Percentiles rank a stretch among this genome's conserved stretches.
Conservation (phyloP, 2,113 vertebrate genomes). For the Climacteris rufus region DNA sequence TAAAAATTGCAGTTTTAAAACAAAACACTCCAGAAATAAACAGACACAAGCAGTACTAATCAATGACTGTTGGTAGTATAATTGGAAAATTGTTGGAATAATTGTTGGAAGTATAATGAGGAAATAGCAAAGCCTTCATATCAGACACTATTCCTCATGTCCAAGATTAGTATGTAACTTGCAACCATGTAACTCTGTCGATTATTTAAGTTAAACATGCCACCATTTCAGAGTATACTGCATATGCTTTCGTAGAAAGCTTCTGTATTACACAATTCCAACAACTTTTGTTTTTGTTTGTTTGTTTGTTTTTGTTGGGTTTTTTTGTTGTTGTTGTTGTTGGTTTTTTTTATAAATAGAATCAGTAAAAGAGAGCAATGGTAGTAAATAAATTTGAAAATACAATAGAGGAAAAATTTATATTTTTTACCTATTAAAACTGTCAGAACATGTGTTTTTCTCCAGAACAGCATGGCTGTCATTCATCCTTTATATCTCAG, state of each 20-base stretch:
- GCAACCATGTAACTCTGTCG: not conserved
- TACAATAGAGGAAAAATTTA: not conserved
- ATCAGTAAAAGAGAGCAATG: not conserved
- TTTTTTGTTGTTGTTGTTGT: too few species aligned
- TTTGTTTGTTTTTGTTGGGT: too few species aligned
- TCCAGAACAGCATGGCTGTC: not conserved
- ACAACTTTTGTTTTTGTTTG: not conserved
- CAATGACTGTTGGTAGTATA: not conserved
- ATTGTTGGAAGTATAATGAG: accelerated
- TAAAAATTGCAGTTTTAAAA: too few species aligned
- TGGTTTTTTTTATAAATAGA: not conserved
- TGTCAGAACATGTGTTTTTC: not conserved
- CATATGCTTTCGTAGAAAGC: not conserved
- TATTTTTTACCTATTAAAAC: not conserved
- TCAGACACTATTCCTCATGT: not conserved
- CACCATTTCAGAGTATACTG: not conserved
- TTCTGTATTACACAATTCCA: not conserved
- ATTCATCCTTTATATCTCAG: not conserved
- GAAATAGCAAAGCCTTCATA: not conserved
- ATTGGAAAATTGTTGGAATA: not conserved
- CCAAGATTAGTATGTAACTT: not conserved
- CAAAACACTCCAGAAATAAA: not conserved
- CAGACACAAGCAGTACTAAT: not conserved
- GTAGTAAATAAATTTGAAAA: not conserved
- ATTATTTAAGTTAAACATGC: not conserved